phyloP scores from a whole-genome alignment of 2,888 invertebrate genomes.

The Watsonalla cultraria region DNA sequence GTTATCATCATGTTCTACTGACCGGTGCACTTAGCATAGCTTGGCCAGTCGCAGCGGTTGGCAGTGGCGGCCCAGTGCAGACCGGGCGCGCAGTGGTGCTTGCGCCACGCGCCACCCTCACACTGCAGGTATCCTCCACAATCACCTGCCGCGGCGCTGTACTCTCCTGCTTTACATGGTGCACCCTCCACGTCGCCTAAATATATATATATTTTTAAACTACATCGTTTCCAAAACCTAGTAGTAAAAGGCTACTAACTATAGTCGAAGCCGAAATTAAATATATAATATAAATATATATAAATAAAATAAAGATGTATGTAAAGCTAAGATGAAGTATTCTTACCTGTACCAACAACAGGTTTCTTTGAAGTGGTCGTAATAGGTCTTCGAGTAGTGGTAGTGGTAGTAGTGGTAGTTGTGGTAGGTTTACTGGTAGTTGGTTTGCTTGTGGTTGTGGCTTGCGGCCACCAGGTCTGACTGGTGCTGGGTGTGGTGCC shows the following conservation, averaged over 20 bases:
- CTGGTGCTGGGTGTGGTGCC: slow-evolving; percentile 48
- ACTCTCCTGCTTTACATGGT: slow-evolving; percentile 65
- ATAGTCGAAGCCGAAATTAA: too few species aligned
- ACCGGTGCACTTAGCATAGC: slow-evolving; percentile 82
- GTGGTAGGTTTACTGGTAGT: slow-evolving; percentile 25
- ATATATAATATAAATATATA: too few species aligned
- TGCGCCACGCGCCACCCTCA: slow-evolving; percentile 83
- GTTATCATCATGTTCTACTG: slow-evolving; percentile 4
- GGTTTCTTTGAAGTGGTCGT: slow-evolving; percentile 34
- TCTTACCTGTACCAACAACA: slow-evolving; percentile 21
- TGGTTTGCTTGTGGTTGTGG: slow-evolving; percentile 32
- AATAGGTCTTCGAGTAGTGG: slow-evolving; percentile 20
- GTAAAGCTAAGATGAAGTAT: not conserved
- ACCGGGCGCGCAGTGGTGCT: slow-evolving; percentile 87
- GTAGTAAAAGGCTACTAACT: too few species aligned
- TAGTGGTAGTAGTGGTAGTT: slow-evolving; percentile 27
- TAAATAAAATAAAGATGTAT: not conserved
- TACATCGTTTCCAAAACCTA: too few species aligned
- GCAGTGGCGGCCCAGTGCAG: slow-evolving; percentile 86
- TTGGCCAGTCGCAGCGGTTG: slow-evolving; percentile 90
- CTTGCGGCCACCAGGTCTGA: slow-evolving; percentile 55
- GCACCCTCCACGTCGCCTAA: slow-evolving; percentile 70
- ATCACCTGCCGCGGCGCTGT: slow-evolving; percentile 80
- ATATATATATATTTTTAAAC: slow-evolving; percentile 26
- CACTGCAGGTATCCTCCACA: slow-evolving; percentile 89